Evolutionary conservation across 2,113 vertebrate species (phyloP).

Genomic region (Microcebus tavaratra): DNA sequence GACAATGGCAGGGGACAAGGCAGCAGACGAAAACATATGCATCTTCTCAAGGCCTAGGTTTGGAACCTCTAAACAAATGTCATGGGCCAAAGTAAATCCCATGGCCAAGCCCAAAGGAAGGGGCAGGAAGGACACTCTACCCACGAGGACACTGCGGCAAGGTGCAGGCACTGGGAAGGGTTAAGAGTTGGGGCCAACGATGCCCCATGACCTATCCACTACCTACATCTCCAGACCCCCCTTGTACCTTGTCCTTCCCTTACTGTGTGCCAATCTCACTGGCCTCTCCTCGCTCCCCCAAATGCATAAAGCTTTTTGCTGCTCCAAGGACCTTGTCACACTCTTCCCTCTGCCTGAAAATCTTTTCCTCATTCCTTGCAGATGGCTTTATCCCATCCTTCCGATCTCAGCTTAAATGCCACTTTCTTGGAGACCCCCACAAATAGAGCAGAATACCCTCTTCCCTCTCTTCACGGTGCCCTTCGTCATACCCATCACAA

Average conservation of each 20-base stretch:
- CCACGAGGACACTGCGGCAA: neutral
- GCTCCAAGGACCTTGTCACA: neutral
- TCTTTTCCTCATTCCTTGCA: neutral
- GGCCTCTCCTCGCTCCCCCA: neutral
- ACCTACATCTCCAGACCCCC: neutral
- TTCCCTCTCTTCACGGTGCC: too few relatives aligned
- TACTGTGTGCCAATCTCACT: neutral
- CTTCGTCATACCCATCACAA: neutral
- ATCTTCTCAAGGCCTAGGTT: neutral
- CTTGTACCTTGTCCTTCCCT: neutral
- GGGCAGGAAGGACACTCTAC: neutral
- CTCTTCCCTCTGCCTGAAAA: neutral
- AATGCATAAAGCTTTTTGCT: neutral
- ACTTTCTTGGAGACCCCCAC: neutral
- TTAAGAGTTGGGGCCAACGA: neutral
- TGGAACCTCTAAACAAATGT: neutral
- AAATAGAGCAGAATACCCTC: neutral
- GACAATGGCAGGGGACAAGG: neutral
- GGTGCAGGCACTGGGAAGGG: neutral
- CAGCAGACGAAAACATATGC: neutral
- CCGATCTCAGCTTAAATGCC: neutral
- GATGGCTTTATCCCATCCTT: neutral
- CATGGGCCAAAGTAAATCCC: neutral
- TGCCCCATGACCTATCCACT: fast-evolving
- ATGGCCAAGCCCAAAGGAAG: neutral